Percentiles rank a stretch among this genome's conserved stretches.
These are phyloP conservation scores for Chrysotoxum bicinctum DNA, from an alignment of 2,888 invertebrate genomes.

Conservation along the genomic window DNA sequence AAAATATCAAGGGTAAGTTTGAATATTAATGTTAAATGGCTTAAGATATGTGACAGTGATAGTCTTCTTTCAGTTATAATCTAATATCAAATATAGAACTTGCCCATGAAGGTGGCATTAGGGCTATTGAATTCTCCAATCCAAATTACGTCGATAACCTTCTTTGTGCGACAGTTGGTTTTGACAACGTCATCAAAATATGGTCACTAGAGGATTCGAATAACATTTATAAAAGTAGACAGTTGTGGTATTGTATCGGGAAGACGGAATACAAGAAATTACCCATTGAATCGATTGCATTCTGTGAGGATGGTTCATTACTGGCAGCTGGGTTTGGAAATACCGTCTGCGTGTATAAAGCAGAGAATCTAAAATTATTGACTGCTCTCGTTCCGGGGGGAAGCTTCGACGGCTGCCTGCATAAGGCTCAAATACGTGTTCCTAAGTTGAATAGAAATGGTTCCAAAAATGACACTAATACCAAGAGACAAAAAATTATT, in stretches of 20 bases:
- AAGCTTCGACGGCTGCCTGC: slow-evolving; percentile 78
- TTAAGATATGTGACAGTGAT: neutral
- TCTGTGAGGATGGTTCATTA: slow-evolving; percentile 90
- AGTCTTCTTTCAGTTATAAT: slow-evolving; percentile 83
- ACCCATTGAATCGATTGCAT: slow-evolving; percentile 84
- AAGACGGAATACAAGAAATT: slow-evolving; percentile 85
- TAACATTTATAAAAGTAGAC: slow-evolving; percentile 83
- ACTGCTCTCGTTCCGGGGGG: slow-evolving; percentile 82
- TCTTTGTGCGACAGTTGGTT: slow-evolving; percentile 86
- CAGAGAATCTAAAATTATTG: slow-evolving; percentile 84
- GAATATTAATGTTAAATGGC: neutral
- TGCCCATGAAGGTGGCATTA: slow-evolving; percentile 86
- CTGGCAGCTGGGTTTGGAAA: slow-evolving; percentile 87
- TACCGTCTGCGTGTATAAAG: slow-evolving; percentile 87
- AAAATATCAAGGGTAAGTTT: slow-evolving; percentile 83
- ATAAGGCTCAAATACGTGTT: slow-evolving; percentile 77
- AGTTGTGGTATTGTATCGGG: slow-evolving; percentile 86
- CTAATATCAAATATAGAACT: slow-evolving; percentile 89
- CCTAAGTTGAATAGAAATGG: slow-evolving; percentile 74
- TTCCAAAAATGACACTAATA: slow-evolving; percentile 72
- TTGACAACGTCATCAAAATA: slow-evolving; percentile 87
- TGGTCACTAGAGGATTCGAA: slow-evolving; percentile 85
- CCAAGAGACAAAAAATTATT: slow-evolving; percentile 76
- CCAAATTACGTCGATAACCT: slow-evolving; percentile 83
- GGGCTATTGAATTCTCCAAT: slow-evolving; percentile 84